Percentiles rank a stretch among this genome's conserved stretches.
Evolutionary conservation across 2,797 vertebrate genomes (phyloP).

Genomic region (Myiothlypis chrysogaster): DNA sequence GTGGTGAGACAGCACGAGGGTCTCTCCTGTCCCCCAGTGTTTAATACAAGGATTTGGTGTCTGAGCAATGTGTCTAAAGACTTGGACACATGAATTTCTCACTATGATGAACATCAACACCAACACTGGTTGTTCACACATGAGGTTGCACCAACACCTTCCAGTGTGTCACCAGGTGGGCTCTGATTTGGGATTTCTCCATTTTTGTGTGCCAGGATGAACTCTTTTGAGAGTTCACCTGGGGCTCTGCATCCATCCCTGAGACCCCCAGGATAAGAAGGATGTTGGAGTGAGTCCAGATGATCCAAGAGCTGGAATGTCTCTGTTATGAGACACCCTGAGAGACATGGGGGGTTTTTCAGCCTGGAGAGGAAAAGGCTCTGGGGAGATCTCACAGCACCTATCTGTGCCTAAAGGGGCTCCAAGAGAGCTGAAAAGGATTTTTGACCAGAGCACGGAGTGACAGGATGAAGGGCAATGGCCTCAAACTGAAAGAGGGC

Average conservation of each 20-base stretch:
- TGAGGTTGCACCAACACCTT: background rate
- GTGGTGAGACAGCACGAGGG: background rate
- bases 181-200: background rate
- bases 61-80: background rate
- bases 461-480: background rate
- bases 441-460: background rate
- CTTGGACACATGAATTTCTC: fast-evolving
- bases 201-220: background rate
- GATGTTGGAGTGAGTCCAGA: background rate
- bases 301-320: background rate
- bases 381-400: background rate
- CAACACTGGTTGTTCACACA: fast-evolving
- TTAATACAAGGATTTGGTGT: background rate
- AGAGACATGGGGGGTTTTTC: background rate
- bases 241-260: background rate
- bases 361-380: background rate
- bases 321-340: background rate
- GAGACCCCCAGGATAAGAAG: background rate
- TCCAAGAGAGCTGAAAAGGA: background rate
- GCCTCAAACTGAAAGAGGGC: background rate
- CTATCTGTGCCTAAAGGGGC: background rate
- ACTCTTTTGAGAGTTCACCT: background rate
- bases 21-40: background rate
- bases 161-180: background rate
- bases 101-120: background rate